Base-by-base conservation (phyloP, 2,888 invertebrate species). In the Siphlonurus alternatus region DNA sequence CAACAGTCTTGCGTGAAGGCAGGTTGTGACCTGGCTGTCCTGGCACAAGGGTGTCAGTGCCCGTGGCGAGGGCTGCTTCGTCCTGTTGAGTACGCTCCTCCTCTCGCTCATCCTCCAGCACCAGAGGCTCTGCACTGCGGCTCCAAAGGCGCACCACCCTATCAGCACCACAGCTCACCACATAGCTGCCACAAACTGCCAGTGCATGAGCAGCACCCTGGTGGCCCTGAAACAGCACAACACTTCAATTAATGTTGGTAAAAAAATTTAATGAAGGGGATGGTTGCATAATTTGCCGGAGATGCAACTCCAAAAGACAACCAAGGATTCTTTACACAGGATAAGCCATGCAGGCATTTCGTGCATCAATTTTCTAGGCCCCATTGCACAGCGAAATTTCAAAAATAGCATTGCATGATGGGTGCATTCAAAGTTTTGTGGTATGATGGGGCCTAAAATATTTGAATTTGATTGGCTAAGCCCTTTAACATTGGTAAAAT, bases 61-160 rank as follows among this genome's bases (percentile, higher is more conserved):
- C 88, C 0, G 88, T 88, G 18, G 85, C 87, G 23, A 89, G 77
- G 0, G 69, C 66, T 63, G 68, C 69, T 69, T 79, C 80, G 68
- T 82, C 82, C 72, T 88, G 85, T 70, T 83, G 79, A 25, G 73
- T 71, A 53, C 76, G 75, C 67, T 88, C 86, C 73, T 89, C 90
- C 53, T 93, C 86, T 65, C 80, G 70, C 71, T 88, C 89, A 74
- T 99, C 99, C 71, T 94, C 88, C 15, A 98, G 77, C n/a, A 98
- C 90, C 60, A 99, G 80, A 1, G 90, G 85, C 76, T 98, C 94
- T 53, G 88, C 85, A 0, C 92, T 87, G 71, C 89, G 86, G 75
- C 92, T 84, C 81, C 85, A 94, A 65, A 97, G 75, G 0, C 98
- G 81, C 65, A 98, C 75, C 20, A 93, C 91, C 69, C 86, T 82